Base-by-base conservation (phyloP, 1,140 invertebrate species). In the Eumaeus atala region DNA sequence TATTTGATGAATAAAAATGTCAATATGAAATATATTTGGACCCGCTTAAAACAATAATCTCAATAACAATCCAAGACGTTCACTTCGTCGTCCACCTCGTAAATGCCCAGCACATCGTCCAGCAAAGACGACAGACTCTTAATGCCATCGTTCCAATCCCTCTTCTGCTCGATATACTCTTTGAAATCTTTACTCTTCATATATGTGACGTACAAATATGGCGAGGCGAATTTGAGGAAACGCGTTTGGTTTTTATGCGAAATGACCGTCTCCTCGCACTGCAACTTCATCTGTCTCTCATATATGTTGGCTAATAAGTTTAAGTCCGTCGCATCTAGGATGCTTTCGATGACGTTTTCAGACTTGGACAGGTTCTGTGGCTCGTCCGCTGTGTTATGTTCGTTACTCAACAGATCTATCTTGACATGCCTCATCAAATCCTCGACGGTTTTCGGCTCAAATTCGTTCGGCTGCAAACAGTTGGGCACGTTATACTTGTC, bases 401-500 rank as follows among this genome's bases (percentile, higher is more conserved):
- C 61, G 14, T 54, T 54, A 37, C 9, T 37, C 11, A 48, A 42
- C 48, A 49, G 21, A 36, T 59, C 59, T 12, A 63, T 54, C 62
- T 73, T 71, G 3, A 74, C 75, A 47, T 69, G 56, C n/a, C 53
- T 60, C 14, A 70, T 50, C n/a, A 79, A 44, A 37, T 81, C 74
- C 10, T 77, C 67, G 6, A 81, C 62, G 34, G 44, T 70, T n/a
- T 42, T 54, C 1, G 72, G 57, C 9, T 86, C 78, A 12, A 67
- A 65, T 18, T 73, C 63, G 51, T 51, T 63, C 0, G 61, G 62
- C 42, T 64, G 64, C 1, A 84, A 51, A 34, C 68, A 71, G 11
- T 88, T 80, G 0, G 79, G 61, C 2, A 88, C 75, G 61, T 92
- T 90, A 62, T 93, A 91, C 40, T 87, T 89, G 1, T 90, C 66